Evolutionary conservation across 2,113 vertebrate species (phyloP).

Genomic region (Chlorodrepanis virens): DNA sequence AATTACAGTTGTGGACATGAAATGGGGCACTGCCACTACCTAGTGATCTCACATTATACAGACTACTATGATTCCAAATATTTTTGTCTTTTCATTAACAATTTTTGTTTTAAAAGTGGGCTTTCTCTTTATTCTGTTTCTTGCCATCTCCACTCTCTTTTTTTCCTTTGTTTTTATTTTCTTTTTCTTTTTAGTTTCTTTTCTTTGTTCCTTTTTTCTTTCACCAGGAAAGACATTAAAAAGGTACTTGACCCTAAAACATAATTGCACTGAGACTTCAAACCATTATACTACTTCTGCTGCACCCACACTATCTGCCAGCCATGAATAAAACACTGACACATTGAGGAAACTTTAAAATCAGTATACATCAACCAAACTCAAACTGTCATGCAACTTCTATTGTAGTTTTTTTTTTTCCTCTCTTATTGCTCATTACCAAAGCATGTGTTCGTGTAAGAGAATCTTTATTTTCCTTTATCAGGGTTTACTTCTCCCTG

Average conservation of each 20-base stretch:
- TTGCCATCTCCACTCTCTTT: background rate
- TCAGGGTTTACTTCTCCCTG: background rate
- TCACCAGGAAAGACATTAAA: background rate
- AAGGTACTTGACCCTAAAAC: conserved; percentile 13
- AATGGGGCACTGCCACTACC: background rate
- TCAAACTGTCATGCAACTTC: background rate
- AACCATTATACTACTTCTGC: background rate
- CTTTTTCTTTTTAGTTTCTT: too few relatives aligned
- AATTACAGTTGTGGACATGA: background rate
- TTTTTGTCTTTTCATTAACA: background rate
- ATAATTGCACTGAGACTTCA: conserved; percentile 7
- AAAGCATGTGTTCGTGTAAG: background rate
- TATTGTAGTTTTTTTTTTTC: conserved; percentile 26
- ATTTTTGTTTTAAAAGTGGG: background rate
- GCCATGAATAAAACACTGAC: background rate
- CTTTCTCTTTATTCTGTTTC: background rate
- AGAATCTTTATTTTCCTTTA: background rate
- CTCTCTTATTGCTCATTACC: background rate
- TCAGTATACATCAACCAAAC: background rate
- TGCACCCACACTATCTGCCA: background rate
- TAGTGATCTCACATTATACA: background rate
- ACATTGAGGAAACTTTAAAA: background rate
- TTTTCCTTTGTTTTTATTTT: accelerated
- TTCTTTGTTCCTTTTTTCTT: too few relatives aligned
- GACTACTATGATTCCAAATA: background rate